Base-by-base conservation (phyloP, 2,113 vertebrate species). In the Cichladusa arquata region DNA sequence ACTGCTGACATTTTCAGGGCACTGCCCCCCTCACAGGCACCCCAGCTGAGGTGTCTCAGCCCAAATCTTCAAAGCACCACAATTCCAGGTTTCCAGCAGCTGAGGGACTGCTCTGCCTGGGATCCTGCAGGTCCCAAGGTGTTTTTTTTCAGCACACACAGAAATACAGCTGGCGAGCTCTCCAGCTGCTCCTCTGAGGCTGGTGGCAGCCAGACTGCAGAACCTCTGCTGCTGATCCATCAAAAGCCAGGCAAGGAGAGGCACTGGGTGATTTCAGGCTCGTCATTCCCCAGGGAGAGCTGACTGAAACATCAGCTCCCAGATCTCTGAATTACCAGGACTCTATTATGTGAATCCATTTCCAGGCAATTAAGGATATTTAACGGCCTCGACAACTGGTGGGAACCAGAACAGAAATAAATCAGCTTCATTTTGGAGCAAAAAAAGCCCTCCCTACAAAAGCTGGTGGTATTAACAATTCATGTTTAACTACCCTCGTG, bases 401-500 rank as follows among this genome's bases (percentile, higher is more conserved):
- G 67, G 56, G 33, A 88, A 83, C 34, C 60, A 17, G 86, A 51
- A 58, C 9, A 12, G 47, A 92, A 94, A 74, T 50, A 65, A 92
- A 80, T 77, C 38, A 11, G 20, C n/a, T 83, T 24, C 17, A 14
- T 86, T 80, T 28, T 20, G 62, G 67, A 92, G 86, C 31, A 45
- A 53, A 33, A 51, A 28, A 51, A 86, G 54, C 42, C 65, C 34
- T 77, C 14, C 42, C 42, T 83, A 8, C 45, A 40, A 65, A 61
- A 73, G 51, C 67, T 12, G 5, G n/a, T 16, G 51, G 64, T 29
- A 54, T 84, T 77, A 94, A 65, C 42, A 31, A 65, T 11, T 18
- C 53, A 15, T 13, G 33, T 71, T 64, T 84, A 87, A 94, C 84
- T 51, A 28, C 73, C 56, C 72, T 53, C 23, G 31, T 7, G 57